Evolutionary conservation across 2,113 vertebrate species (phyloP).

Genomic region (Onychostoma macrolepis): DNA sequence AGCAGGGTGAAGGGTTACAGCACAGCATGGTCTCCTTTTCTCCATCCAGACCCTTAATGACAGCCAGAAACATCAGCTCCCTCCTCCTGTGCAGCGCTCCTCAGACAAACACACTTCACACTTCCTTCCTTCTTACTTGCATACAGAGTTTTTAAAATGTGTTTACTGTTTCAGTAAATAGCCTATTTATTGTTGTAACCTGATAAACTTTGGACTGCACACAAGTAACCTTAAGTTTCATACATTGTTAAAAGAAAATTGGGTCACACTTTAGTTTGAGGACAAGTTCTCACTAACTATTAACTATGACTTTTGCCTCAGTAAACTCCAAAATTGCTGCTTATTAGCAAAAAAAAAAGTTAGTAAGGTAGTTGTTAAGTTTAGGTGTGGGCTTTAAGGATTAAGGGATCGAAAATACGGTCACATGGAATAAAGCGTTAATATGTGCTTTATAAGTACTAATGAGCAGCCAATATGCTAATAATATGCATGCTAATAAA

Average conservation of each 20-base stretch:
- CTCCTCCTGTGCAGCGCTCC: not conserved
- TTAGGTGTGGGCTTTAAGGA: too few relatives aligned
- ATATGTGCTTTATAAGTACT: too few relatives aligned
- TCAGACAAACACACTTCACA: conserved; percentile 46
- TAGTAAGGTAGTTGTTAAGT: too few relatives aligned
- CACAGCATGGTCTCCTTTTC: conserved; percentile 49
- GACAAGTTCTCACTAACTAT: not conserved
- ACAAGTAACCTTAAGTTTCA: not conserved
- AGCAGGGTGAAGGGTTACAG: conserved; percentile 51
- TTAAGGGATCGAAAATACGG: too few relatives aligned
- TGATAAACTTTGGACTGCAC: not conserved
- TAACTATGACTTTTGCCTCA: not conserved
- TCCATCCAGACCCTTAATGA: conserved; percentile 49
- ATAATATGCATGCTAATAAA: not conserved
- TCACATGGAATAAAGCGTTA: too few relatives aligned
- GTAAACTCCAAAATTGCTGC: too few relatives aligned
- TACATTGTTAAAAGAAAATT: not conserved
- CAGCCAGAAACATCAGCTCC: conserved; percentile 59
- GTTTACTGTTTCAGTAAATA: not conserved
- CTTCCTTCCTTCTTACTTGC: not conserved
- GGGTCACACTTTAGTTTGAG: not conserved
- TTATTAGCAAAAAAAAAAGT: too few relatives aligned
- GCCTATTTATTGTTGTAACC: not conserved
- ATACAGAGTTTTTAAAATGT: not conserved
- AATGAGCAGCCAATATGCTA: too few relatives aligned